Evolutionary conservation across 1,140 invertebrate genomes (phyloP), one percentile per base, ranked within the genome.

Genomic region (Musca domestica): DNA sequence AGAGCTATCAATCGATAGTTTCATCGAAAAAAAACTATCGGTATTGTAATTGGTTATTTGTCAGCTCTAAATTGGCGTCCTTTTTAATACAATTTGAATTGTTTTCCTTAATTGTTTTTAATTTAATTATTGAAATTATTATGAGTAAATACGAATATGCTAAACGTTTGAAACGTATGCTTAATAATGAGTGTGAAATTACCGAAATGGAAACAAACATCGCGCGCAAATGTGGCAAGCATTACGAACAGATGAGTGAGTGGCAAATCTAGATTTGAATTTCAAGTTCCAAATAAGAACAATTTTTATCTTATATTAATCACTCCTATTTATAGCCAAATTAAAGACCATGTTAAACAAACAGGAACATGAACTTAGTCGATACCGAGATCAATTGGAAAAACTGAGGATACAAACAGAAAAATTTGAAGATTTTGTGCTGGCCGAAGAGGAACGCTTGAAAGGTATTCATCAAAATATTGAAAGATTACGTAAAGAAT

Each of bases 161-260:
- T 5, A 48, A 30, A 48, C 63, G 63, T 2, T 48, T 64, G 2
- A 64, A 64, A 48, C 20, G 12, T n/a, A 48, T 64, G 22, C 17
- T 23, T 7, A 17, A 48, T 4, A 22, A 25, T 17, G 63, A 64
- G 22, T 48, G 63, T 25, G 23, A 47, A 48, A 48, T 64, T 12
- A 17, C 1, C 2, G 14, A 64, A 64, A 22, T n/a, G 17, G 63
- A 64, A 64, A 48, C 63, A 12, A 23, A 64, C 14, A 17, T 64
- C 2, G 63, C 22, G 25, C 56, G 27, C 12, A 34, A 61, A 49
- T 30, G 58, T 49, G 47, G 25, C n/a, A 68, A 68, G 15, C 63
- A 64, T 34, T 49, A 52, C n/a, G 23, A 68, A 41, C 47, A 64
- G 19, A 20, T 68, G 19, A n/a, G 67, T 68, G 20, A 68, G 58